Conservation (phyloP, 2,113 vertebrate genomes). For the Oryzias woworae region DNA sequence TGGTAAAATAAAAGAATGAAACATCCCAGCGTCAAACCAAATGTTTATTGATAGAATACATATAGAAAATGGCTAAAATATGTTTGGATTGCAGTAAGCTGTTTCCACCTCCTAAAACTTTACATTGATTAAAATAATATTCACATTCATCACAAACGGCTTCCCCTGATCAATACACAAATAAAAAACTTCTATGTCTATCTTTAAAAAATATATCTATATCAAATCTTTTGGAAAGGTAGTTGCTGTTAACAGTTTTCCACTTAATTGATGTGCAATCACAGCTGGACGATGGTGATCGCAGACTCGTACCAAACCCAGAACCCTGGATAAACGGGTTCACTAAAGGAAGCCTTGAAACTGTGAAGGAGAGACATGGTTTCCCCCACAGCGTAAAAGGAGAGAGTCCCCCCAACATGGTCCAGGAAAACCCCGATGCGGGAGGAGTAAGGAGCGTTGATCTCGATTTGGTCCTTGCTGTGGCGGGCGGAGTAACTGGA, state of each 20-base stretch:
- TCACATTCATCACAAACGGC: constrained; percentile 17
- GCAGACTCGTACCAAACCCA: constrained; percentile 86
- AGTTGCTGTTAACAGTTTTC: constrained; percentile 7
- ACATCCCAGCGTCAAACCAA: constrained; percentile 4
- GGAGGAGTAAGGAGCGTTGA: constrained; percentile 73
- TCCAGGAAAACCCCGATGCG: constrained; percentile 82
- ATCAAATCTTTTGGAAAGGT: not conserved
- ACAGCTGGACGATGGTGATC: constrained; percentile 68
- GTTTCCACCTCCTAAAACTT: not conserved
- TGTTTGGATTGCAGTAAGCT: constrained; percentile 23
- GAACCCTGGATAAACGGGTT: constrained; percentile 81
- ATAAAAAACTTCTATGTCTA: constrained; percentile 4
- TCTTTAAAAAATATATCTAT: not conserved
- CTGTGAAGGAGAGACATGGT: constrained; percentile 79
- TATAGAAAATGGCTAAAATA: constrained; percentile 9
- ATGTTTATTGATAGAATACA: constrained; percentile 54
- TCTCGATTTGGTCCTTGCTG: constrained; percentile 77
- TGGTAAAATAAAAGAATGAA: not conserved
- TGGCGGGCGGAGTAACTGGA: constrained; percentile 85
- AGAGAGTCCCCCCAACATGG: constrained; percentile 73
- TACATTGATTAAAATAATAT: constrained; percentile 27
- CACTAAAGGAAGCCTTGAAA: constrained; percentile 79
- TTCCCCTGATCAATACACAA: constrained; percentile 22
- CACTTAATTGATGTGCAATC: constrained; percentile 28
- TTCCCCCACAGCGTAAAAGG: constrained; percentile 79